phyloP scores from a whole-genome alignment of 2,797 vertebrate genomes.

The Muraenolepis orangiensis region DNA sequence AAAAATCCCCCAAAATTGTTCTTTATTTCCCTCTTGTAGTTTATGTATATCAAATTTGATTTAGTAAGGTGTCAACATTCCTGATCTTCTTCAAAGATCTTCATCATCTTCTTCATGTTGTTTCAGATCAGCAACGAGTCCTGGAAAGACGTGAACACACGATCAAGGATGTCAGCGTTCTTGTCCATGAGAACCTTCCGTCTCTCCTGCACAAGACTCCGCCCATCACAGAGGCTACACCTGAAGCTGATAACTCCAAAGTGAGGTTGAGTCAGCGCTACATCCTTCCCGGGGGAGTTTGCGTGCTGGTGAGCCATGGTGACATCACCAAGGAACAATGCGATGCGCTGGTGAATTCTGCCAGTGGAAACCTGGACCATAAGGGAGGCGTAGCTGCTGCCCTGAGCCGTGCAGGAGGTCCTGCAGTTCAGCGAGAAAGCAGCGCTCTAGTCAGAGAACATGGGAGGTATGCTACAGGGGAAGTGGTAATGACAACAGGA shows the following conservation, averaged over 20 bases:
- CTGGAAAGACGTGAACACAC: constrained; percentile 19
- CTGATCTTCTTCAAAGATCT: neutral
- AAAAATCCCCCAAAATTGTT: too few species aligned
- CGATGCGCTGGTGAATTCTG: constrained; percentile 66
- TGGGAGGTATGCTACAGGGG: constrained; percentile 45
- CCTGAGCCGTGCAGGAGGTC: constrained; percentile 57
- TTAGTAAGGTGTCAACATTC: neutral
- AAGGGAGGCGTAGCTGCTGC: constrained; percentile 57
- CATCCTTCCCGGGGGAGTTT: constrained; percentile 35
- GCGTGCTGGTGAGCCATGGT: constrained; percentile 52
- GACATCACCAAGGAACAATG: constrained; percentile 62
- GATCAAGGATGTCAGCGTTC: constrained; percentile 6
- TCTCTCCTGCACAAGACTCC: neutral
- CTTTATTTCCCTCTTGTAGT: neutral
- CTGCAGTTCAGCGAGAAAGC: constrained; percentile 55
- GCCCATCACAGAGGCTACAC: neutral
- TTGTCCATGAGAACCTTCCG: constrained; percentile 5
- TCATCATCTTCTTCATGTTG: neutral
- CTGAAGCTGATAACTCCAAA: neutral
- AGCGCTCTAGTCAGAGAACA: constrained; percentile 11
- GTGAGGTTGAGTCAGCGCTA: constrained; percentile 27
- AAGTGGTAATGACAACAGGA: constrained; percentile 45
- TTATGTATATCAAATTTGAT: neutral
- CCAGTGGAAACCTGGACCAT: constrained; percentile 56
- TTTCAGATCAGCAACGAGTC: constrained; percentile 27